phyloP scores from a whole-genome alignment of 2,888 invertebrate species.

The Hirtodrosophila duncani region DNA sequence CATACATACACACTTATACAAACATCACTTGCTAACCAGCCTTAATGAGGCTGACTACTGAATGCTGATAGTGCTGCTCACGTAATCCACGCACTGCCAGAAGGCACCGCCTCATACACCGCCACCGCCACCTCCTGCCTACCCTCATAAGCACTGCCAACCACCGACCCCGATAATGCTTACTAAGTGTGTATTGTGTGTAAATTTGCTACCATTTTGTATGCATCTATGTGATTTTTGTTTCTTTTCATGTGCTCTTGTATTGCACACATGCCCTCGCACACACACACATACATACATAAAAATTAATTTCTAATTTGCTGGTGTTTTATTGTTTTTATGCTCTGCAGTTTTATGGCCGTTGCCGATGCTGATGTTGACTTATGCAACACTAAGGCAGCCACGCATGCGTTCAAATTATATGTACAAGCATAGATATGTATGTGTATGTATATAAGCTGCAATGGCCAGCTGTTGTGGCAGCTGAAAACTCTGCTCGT shows the following conservation, averaged over 20 bases:
- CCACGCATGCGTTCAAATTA: conserved; percentile 61
- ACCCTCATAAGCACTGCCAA: conserved; percentile 30
- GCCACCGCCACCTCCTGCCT: background rate
- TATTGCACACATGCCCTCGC: conserved; percentile 65
- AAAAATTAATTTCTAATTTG: conserved; percentile 71
- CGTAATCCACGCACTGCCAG: conserved; percentile 63
- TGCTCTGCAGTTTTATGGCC: conserved; percentile 54
- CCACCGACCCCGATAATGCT: background rate
- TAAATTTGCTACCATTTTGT: conserved; percentile 65
- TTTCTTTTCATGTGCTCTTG: conserved; percentile 14
- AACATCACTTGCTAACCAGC: conserved; percentile 3
- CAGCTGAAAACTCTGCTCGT: conserved; percentile 36
- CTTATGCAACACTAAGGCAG: conserved; percentile 45
- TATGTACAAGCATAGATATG: too few relatives aligned
- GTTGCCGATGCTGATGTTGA: conserved; percentile 3
- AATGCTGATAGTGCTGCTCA: conserved; percentile 35
- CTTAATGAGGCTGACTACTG: conserved; percentile 1
- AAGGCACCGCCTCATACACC: conserved; percentile 30
- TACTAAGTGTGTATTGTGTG: conserved; percentile 61
- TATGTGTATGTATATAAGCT: too few relatives aligned
- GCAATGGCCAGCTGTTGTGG: conserved; percentile 36
- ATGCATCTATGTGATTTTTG: conserved; percentile 19
- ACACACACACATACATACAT: too few relatives aligned
- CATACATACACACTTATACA: too few relatives aligned
- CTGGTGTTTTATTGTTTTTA: conserved; percentile 70